Percentiles rank a stretch among this genome's conserved stretches.
Evolutionary conservation across 1,140 invertebrate genomes (phyloP).

Genomic region (Coboldia fuscipes): DNA sequence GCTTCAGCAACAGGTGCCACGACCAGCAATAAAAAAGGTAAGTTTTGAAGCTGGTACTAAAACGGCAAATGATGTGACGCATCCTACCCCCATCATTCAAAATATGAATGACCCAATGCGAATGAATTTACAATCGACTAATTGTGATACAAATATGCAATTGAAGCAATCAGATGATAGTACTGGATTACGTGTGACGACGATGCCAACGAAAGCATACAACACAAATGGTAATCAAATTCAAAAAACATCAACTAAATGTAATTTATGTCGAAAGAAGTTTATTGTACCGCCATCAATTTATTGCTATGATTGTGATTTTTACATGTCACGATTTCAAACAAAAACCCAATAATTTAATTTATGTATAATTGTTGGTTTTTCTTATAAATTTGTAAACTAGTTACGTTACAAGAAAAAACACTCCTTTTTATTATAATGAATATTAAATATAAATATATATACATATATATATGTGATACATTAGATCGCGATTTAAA

Average conservation of each 20-base stretch:
- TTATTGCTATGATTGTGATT: conserved; percentile 76
- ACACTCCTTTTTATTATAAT: too few species aligned
- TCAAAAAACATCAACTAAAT: conserved; percentile 31
- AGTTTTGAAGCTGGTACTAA: conserved; percentile 44
- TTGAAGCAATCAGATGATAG: conserved; percentile 3
- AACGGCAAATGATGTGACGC: conserved; percentile 28
- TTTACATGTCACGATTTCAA: conserved; percentile 73
- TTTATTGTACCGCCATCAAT: conserved; percentile 45
- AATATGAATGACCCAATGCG: conserved; percentile 7
- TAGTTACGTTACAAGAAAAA: too few species aligned
- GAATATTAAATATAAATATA: too few species aligned
- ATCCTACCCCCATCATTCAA: conserved; percentile 25
- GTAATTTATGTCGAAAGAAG: conserved; percentile 70
- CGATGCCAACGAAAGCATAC: conserved; percentile 16
- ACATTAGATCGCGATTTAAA: too few species aligned
- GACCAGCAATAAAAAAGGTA: conserved; percentile 33
- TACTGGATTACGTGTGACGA: conserved; percentile 11
- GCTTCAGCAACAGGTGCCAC: conserved; percentile 14
- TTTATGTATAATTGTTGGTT: too few species aligned
- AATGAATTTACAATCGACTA: conserved; percentile 9
- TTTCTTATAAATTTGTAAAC: too few species aligned
- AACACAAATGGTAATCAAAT: conserved; percentile 14
- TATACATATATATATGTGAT: too few species aligned
- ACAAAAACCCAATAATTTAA: conserved; percentile 18
- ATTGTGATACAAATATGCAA: conserved; percentile 6